A percentile compares a stretch with the other conserved stretches of the same genome.
Evolutionary conservation across 2,113 vertebrate species (phyloP).

Genomic region (Pachyramphus minor): DNA sequence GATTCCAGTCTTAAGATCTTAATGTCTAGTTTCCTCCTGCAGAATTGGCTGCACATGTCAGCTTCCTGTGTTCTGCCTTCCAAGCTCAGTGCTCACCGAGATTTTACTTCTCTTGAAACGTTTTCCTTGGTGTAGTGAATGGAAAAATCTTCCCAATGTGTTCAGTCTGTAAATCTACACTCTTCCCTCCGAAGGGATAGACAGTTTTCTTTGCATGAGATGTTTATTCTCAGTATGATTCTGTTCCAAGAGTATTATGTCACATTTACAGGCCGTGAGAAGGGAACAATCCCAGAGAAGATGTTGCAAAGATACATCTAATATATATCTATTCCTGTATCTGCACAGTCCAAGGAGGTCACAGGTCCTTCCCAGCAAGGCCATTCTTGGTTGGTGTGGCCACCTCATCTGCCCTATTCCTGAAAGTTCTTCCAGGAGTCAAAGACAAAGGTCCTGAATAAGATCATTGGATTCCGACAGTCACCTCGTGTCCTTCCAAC

Average conservation of each 20-base stretch:
- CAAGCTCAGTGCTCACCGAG: neutral
- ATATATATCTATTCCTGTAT: neutral
- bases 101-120: neutral
- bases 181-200: neutral
- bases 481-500: neutral
- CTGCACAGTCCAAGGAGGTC: neutral
- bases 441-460: accelerated
- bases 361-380: neutral
- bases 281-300: neutral
- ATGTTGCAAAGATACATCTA: neutral
- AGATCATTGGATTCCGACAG: neutral
- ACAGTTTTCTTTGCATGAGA: constrained; percentile 6
- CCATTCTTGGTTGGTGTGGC: neutral
- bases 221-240: neutral
- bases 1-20: constrained; percentile 13
- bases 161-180: neutral
- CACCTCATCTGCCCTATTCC: neutral
- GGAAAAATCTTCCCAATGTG: constrained; percentile 17
- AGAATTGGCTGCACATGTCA: constrained; percentile 33
- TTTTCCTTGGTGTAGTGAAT: neutral
- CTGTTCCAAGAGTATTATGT: neutral
- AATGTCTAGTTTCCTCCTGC: constrained; percentile 13
- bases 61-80: constrained; percentile 27
- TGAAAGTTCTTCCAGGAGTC: neutral
- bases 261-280: neutral